Conservation (phyloP, 2,113 vertebrate species). For the Poeciliopsis prolifica region DNA sequence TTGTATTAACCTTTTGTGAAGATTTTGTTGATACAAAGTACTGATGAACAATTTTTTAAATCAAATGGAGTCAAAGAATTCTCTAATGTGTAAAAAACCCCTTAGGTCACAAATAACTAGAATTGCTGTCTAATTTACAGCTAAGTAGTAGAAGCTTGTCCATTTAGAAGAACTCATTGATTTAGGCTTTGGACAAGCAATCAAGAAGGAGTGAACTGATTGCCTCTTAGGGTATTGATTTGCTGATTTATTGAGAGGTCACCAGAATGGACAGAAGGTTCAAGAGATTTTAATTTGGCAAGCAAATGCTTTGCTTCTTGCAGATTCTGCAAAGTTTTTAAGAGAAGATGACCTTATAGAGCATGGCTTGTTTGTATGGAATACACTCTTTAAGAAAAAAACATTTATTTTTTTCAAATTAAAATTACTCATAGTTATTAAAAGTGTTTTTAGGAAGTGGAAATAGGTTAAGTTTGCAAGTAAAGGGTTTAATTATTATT, state of each 20-base stretch:
- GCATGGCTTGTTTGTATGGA: neutral
- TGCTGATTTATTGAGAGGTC: conserved; percentile 40
- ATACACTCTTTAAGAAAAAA: neutral
- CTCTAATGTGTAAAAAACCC: neutral
- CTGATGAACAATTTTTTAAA: neutral
- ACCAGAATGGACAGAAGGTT: conserved; percentile 27
- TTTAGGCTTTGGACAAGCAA: conserved; percentile 34
- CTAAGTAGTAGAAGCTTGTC: neutral
- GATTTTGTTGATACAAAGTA: neutral
- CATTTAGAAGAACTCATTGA: conserved; percentile 36
- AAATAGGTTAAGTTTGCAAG: no score
- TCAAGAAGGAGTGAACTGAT: conserved; percentile 53
- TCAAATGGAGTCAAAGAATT: neutral
- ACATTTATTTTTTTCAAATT: no score
- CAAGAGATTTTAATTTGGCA: conserved; percentile 48
- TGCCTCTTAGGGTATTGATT: conserved; percentile 40
- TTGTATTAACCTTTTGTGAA: neutral
- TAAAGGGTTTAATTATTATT: no score
- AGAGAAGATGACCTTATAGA: neutral
- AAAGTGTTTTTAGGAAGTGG: no score
- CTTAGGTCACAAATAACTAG: neutral
- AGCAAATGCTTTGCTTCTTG: conserved; percentile 31
- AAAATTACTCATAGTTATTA: no score
- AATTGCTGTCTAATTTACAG: neutral
- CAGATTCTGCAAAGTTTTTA: conserved; percentile 1